Evolutionary conservation across 2,113 vertebrate genomes (phyloP).

Genomic region (Hymenochirus boettgeri): DNA sequence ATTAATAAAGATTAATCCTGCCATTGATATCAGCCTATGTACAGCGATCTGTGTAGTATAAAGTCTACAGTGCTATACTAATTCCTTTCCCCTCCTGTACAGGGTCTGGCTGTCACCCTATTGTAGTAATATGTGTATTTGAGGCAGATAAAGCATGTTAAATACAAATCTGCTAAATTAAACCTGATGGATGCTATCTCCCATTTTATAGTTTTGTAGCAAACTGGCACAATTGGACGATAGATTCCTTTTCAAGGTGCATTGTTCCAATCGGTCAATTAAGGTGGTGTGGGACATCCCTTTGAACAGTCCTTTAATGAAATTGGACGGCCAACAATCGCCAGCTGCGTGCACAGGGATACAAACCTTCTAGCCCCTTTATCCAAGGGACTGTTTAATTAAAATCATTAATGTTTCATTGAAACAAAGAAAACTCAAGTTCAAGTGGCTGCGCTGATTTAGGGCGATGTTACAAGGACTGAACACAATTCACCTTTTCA

Average conservation of each 20-base stretch:
- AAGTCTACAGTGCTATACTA: too few species aligned
- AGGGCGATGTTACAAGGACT: constrained; percentile 44
- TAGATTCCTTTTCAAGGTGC: constrained; percentile 50
- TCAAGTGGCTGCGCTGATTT: constrained; percentile 50
- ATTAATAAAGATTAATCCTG: too few species aligned
- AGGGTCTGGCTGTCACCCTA: constrained; percentile 51
- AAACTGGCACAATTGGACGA: constrained; percentile 43
- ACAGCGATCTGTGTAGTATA: too few species aligned
- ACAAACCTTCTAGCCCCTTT: constrained; percentile 47
- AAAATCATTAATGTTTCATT: constrained; percentile 53
- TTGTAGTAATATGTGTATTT: constrained; percentile 57
- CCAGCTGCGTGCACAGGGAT: constrained; percentile 54
- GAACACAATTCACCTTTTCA: constrained; percentile 37
- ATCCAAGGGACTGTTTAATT: constrained; percentile 51
- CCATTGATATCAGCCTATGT: too few species aligned
- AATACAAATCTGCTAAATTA: constrained; percentile 58
- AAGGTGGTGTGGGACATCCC: constrained; percentile 43
- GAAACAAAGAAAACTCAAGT: constrained; percentile 50
- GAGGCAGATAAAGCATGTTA: constrained; percentile 53
- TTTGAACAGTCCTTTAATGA: constrained; percentile 50
- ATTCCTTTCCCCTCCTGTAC: constrained; percentile 45
- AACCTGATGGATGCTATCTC: constrained; percentile 60
- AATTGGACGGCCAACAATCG: constrained; percentile 53
- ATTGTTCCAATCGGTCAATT: constrained; percentile 46
- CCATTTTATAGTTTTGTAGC: constrained; percentile 50